Base-by-base conservation (phyloP, 2,888 invertebrate genomes). In the Xanthia togata region DNA sequence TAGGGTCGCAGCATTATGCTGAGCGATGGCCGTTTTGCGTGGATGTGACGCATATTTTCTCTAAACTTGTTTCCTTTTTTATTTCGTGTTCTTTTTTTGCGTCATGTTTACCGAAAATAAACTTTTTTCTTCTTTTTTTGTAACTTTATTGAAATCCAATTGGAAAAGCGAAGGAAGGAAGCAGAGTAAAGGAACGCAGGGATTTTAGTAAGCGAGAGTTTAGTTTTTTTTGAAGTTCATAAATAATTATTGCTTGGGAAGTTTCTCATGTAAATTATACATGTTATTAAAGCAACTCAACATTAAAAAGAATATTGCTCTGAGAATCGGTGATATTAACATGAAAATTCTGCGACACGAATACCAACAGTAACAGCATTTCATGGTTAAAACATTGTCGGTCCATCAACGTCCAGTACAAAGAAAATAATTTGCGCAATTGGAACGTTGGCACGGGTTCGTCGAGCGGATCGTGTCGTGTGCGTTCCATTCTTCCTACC, bases 371-470 rank as follows among this genome's bases (percentile, higher is more conserved):
- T 68, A 26, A 63, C 60, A 70, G 64, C 75, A 82, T 87, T 87
- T 84, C 79, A 76, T 78, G 77, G 81, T 84, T 87, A 82, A 87
- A 91, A 88, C 79, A 80, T 70, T 78, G 73, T 76, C 63, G 78
- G 83, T 87, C 76, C 82, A 84, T 88, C 87, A 82, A 77, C 78
- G 78, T 88, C 79, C 76, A 74, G 74, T 73, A 90, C 89, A 91
- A 92, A 91, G 88, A 91, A 90, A 90, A 90, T 89, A 90, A 91
- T 90, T 88, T 89, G 81, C 76, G 76, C 85, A 87, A 90, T 91
- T 89, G 87, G 83, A 83, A 83, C 81, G 82, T 62, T 68, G 41
- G 68, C 44, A 62, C 81, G 75, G 82, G 85, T 87, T 87, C 88
- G 83, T 88, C 86, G 87, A 86, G 88, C 86, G 89, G 89, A 87